phyloP scores from a whole-genome alignment of 2,113 vertebrate species.

The Sminthopsis crassicaudata region DNA sequence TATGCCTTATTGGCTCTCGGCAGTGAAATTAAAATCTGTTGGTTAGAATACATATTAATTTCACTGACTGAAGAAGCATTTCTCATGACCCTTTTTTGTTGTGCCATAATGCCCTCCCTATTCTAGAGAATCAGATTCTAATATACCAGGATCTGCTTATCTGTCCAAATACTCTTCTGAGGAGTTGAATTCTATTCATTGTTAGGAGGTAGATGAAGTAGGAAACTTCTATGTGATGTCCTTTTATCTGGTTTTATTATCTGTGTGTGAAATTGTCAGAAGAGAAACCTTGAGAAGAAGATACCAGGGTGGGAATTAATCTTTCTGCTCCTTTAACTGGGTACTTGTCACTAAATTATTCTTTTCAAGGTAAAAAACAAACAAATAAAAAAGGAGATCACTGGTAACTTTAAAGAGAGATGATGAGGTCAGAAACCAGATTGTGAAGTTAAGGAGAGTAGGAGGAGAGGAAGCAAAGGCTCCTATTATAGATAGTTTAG shows the following conservation, averaged over 20 bases:
- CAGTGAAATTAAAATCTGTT: conserved; percentile 66
- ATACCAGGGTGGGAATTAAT: conserved; percentile 40
- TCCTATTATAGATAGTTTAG: background rate
- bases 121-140: conserved; percentile 79
- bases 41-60: conserved; percentile 40
- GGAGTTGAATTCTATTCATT: background rate
- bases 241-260: background rate
- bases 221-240: background rate
- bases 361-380: conserved; percentile 67
- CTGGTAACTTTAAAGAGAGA: background rate
- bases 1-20: conserved; percentile 79
- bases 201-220: conserved; percentile 32
- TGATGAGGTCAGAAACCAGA: background rate
- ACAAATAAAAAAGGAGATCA: background rate
- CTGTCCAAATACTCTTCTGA: background rate
- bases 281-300: conserved; percentile 25
- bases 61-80: conserved; percentile 8
- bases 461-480: background rate
- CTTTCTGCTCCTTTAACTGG: conserved; percentile 63
- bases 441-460: background rate
- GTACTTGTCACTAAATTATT: conserved; percentile 83
- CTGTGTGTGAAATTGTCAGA: background rate
- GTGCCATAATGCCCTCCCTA: conserved; percentile 5
- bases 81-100: background rate
- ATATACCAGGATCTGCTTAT: conserved; percentile 29